phyloP scores from a whole-genome alignment of 2,888 invertebrate species.

The Drepanosiphum platanoidis region DNA sequence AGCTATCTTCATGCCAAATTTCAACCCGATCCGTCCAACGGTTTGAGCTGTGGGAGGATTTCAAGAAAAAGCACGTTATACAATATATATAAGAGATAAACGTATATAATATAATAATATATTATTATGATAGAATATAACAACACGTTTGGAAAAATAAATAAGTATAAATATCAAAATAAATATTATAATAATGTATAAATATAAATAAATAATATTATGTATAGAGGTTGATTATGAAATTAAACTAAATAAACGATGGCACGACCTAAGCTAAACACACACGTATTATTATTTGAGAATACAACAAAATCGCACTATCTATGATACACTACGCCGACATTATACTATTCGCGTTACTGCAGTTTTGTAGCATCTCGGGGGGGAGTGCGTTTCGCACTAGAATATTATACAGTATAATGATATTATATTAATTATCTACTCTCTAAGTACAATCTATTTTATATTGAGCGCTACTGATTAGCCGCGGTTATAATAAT shows the following conservation, averaged over 20 bases:
- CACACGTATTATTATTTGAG: no score
- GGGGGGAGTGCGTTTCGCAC: background rate
- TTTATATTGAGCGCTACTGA: background rate
- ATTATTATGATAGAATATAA: no score
- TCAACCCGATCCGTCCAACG: no score
- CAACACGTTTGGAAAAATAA: no score
- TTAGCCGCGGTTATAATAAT: background rate
- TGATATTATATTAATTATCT: no score
- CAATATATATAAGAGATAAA: no score
- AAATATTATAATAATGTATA: background rate
- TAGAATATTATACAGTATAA: no score
- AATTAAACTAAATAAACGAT: slow-evolving; percentile 42
- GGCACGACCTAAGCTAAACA: slow-evolving; percentile 56
- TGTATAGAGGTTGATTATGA: slow-evolving; percentile 10
- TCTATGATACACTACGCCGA: background rate
- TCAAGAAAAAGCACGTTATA: no score
- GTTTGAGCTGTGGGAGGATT: no score
- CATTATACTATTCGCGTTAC: background rate
- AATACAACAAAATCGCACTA: background rate
- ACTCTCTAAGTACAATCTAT: background rate
- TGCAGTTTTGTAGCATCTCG: no score
- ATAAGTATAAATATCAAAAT: background rate
- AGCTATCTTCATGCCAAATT: no score
- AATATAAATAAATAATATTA: slow-evolving; percentile 14
- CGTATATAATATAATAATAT: no score